A percentile compares a stretch with the other conserved stretches of the same genome.
phyloP scores from a whole-genome alignment of 2,888 invertebrate genomes.

The Nycteola revayana region DNA sequence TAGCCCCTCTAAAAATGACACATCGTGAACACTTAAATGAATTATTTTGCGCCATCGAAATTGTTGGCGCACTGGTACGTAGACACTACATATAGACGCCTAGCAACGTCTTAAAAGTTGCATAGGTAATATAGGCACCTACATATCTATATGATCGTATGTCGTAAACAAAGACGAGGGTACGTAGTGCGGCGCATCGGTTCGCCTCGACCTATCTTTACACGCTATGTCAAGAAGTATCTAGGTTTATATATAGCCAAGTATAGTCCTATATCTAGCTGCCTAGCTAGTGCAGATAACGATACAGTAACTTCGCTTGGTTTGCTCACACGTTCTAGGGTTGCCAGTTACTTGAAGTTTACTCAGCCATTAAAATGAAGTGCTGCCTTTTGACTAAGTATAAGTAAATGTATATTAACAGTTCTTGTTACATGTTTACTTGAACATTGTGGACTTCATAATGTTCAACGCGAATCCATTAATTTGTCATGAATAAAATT shows the following conservation, averaged over 20 bases:
- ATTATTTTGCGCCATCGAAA: constrained; percentile 25
- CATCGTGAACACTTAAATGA: constrained; percentile 21
- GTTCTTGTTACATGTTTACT: too few species aligned
- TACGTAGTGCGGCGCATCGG: constrained; percentile 38
- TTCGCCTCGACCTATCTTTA: constrained; percentile 52
- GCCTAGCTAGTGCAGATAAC: constrained; percentile 28
- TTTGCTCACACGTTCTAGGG: constrained; percentile 27
- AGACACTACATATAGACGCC: constrained; percentile 20
- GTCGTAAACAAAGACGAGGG: constrained; percentile 44
- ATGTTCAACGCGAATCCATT: background rate
- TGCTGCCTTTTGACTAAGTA: too few species aligned
- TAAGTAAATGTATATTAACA: too few species aligned
- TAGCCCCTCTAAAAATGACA: too few species aligned
- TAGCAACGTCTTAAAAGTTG: constrained; percentile 26
- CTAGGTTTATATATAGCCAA: constrained; percentile 23
- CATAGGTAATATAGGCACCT: constrained; percentile 16
- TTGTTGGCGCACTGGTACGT: constrained; percentile 17
- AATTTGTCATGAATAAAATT: background rate
- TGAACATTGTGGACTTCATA: too few species aligned
- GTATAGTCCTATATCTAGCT: constrained; percentile 26
- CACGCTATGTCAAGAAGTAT: constrained; percentile 30
- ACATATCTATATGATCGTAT: constrained; percentile 15
- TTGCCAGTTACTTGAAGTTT: too few species aligned
- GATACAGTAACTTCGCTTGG: constrained; percentile 23
- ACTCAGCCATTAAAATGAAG: too few species aligned